Conservation (phyloP, 2,797 vertebrate species). For the Sebastiscus tertius region DNA sequence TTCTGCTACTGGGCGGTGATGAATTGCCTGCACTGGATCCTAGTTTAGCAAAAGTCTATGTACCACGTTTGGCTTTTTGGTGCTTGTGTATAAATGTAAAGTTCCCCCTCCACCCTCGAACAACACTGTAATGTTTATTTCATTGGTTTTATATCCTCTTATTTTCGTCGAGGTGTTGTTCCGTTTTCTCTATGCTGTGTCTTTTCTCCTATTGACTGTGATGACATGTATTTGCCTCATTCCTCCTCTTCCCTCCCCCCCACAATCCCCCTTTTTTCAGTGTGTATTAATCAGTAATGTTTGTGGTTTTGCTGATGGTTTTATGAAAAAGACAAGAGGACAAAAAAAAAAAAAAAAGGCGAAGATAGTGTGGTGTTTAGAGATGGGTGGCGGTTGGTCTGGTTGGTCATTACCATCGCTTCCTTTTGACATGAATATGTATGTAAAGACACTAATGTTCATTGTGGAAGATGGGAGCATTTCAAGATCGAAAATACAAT, state of each 20-base stretch:
- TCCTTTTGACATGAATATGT: constrained; percentile 73
- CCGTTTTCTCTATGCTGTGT: constrained; percentile 70
- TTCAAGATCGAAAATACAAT: constrained; percentile 75
- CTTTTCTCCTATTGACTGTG: constrained; percentile 75
- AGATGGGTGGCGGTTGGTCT: constrained; percentile 64
- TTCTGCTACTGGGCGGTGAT: constrained; percentile 48
- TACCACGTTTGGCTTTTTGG: constrained; percentile 80
- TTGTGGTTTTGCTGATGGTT: constrained; percentile 84
- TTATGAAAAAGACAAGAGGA: constrained; percentile 68
- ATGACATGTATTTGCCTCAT: constrained; percentile 80
- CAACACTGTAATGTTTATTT: constrained; percentile 83
- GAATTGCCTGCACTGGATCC: constrained; percentile 71
- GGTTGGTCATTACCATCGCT: constrained; percentile 65
- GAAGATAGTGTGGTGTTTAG: constrained; percentile 70
- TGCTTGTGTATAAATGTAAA: constrained; percentile 88
- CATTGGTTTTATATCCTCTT: constrained; percentile 75
- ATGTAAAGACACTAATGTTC: constrained; percentile 83
- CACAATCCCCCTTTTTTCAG: constrained; percentile 49
- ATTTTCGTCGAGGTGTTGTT: constrained; percentile 71
- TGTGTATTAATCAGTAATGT: constrained; percentile 84
- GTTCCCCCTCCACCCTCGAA: constrained; percentile 53
- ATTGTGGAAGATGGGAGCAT: constrained; percentile 78
- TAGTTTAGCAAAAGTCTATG: constrained; percentile 65
- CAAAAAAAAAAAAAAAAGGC: constrained; percentile 46
- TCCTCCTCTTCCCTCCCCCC: constrained; percentile 35